Conservation (phyloP, 2,888 invertebrate genomes). For the Ptilodon capucinus region DNA sequence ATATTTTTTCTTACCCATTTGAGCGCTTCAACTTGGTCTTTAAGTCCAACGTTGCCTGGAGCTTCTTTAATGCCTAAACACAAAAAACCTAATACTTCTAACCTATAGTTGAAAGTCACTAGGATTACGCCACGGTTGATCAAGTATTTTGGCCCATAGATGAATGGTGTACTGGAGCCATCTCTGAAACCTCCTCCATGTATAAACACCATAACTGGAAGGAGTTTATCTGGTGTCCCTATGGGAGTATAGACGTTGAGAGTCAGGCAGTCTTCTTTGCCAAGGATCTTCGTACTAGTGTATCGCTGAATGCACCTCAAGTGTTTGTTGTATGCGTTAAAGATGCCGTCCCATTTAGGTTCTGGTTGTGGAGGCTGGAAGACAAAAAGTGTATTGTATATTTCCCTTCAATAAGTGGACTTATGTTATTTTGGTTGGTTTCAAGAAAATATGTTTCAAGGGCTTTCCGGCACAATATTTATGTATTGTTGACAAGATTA, state of each 20-base stretch:
- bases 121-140: constrained; percentile 61
- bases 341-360: constrained; percentile 55
- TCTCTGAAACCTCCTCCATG: constrained; percentile 73
- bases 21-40: constrained; percentile 69
- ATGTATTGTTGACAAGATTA: too few species aligned
- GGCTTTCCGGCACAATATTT: too few species aligned
- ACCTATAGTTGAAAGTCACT: constrained; percentile 69
- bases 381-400: neutral
- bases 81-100: constrained; percentile 69
- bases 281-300: constrained; percentile 42
- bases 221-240: constrained; percentile 15
- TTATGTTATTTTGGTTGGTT: neutral
- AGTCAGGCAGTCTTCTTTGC: constrained; percentile 65
- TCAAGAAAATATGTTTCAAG: neutral
- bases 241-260: constrained; percentile 66
- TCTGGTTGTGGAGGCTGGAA: constrained; percentile 58
- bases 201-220: constrained; percentile 73
- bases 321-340: constrained; percentile 59
- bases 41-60: constrained; percentile 70
- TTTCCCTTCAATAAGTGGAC: neutral
- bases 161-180: constrained; percentile 62
- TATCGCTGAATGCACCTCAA: constrained; percentile 65
- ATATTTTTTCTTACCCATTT: constrained; percentile 67
- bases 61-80: constrained; percentile 69
- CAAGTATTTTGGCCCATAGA: constrained; percentile 68